These are phyloP conservation scores for Macrosiphum euphorbiae DNA, from an alignment of 2,888 invertebrate species.

Conservation along the genomic window DNA sequence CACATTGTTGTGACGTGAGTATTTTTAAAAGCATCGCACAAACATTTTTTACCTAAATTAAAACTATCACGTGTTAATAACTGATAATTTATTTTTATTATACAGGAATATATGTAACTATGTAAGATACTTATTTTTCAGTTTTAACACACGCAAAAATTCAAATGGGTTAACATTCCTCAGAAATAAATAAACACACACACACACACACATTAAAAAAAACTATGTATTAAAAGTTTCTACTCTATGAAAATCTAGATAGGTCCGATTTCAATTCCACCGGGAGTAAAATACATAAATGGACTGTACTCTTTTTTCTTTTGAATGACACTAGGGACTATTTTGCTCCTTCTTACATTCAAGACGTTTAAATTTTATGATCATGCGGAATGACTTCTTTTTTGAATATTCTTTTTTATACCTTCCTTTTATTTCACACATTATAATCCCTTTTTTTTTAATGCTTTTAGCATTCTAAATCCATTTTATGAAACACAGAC, in stretches of 20 bases:
- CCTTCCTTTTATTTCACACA: neutral
- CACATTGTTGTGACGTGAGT: neutral
- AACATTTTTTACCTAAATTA: neutral
- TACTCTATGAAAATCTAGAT: neutral
- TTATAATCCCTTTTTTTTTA: neutral
- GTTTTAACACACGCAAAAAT: neutral
- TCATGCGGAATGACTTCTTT: neutral
- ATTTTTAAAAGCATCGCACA: neutral
- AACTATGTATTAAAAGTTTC: neutral
- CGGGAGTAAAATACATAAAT: constrained; percentile 7
- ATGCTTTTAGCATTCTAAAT: neutral
- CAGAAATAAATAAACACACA: neutral
- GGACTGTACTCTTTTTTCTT: neutral
- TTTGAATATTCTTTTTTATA: neutral
- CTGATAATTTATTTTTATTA: neutral
- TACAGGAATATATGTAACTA: neutral
- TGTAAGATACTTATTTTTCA: neutral
- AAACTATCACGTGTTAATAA: neutral
- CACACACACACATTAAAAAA: neutral
- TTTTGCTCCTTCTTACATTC: neutral
- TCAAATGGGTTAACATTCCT: neutral
- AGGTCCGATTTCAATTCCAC: neutral
- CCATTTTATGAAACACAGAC: neutral
- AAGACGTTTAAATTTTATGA: constrained; percentile 29
- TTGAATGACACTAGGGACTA: constrained; percentile 16